These are phyloP conservation scores for Melopsittacus undulatus DNA, from an alignment of 2,797 vertebrate genomes.

Conservation along the genomic window DNA sequence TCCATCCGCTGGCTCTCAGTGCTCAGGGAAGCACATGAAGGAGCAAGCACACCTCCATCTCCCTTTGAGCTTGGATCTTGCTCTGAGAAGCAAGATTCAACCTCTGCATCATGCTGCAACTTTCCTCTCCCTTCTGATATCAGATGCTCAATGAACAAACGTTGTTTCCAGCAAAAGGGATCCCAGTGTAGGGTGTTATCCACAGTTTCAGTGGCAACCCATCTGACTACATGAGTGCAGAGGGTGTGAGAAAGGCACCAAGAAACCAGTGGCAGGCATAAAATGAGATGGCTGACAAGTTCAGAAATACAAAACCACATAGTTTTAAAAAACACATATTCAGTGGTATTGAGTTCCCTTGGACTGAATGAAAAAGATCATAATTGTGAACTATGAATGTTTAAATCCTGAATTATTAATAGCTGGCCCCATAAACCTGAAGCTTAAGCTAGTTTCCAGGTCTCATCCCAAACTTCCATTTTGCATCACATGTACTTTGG, in stretches of 20 bases:
- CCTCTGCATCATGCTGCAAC: neutral
- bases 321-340: accelerated
- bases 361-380: neutral
- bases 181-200: neutral
- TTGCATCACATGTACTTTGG: neutral
- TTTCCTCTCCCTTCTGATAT: neutral
- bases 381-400: neutral
- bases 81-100: neutral
- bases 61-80: neutral
- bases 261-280: neutral
- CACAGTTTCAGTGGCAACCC: neutral
- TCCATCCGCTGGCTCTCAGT: neutral
- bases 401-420: neutral
- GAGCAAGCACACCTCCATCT: neutral
- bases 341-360: neutral
- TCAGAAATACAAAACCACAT: neutral
- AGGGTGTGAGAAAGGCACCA: neutral
- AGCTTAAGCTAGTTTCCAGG: neutral
- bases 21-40: neutral
- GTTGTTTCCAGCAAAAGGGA: neutral
- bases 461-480: neutral
- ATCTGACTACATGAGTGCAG: neutral
- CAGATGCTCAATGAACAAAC: neutral
- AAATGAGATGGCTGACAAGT: neutral
- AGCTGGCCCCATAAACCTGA: neutral